Percentiles rank a stretch among this genome's conserved stretches.
These are phyloP conservation scores for Cyanoderma ruficeps DNA, from an alignment of 2,113 vertebrate genomes.

Conservation along the genomic window DNA sequence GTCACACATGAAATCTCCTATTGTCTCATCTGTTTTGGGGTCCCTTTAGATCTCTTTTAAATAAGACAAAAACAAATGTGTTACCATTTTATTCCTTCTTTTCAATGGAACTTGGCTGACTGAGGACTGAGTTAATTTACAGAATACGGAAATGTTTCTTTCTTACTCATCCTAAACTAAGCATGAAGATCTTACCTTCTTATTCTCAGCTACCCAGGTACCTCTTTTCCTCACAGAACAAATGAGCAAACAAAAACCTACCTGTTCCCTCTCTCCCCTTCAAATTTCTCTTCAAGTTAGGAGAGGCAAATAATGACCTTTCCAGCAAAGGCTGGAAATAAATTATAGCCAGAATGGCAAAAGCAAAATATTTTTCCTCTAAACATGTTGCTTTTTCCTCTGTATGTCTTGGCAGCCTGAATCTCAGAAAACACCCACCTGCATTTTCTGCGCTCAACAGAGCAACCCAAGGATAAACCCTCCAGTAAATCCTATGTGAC, in stretches of 20 bases:
- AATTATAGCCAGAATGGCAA: background rate
- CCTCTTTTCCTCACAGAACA: background rate
- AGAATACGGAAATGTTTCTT: background rate
- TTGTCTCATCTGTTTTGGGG: background rate
- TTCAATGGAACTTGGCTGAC: background rate
- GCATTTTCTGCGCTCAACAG: constrained; percentile 9
- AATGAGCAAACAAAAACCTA: background rate
- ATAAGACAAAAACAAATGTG: background rate
- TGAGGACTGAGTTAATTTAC: background rate
- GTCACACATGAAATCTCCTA: background rate
- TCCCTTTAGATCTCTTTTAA: background rate
- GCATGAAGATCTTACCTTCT: background rate
- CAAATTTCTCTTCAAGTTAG: background rate
- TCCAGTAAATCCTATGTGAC: constrained; percentile 29
- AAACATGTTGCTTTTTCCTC: constrained; percentile 7
- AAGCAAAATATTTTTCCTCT: constrained; percentile 37
- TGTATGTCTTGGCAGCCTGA: constrained; percentile 49
- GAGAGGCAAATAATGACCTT: background rate
- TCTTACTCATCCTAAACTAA: background rate
- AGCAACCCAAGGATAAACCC: constrained; percentile 23
- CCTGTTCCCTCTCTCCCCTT: background rate
- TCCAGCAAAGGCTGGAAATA: background rate
- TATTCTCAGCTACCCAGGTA: background rate
- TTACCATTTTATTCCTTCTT: background rate
- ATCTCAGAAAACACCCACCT: constrained; percentile 7